phyloP scores from a whole-genome alignment of 2,113 vertebrate species.

The Paradoxurus hermaphroditus region DNA sequence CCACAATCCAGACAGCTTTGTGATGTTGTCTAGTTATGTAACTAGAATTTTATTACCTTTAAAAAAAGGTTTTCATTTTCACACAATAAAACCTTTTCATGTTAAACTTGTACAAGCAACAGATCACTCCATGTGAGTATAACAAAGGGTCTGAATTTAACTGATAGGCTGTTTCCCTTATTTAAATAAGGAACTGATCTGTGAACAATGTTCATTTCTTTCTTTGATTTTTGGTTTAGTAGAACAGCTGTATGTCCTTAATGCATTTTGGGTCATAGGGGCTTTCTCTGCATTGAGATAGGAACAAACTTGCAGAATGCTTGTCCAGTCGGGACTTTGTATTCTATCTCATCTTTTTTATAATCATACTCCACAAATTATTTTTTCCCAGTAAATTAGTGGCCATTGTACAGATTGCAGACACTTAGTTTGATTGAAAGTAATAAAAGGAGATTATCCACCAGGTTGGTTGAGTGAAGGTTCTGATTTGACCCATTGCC shows the following conservation, averaged over 20 bases:
- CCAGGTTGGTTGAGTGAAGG: conserved; percentile 76
- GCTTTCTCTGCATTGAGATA: conserved; percentile 64
- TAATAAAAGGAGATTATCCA: conserved; percentile 86
- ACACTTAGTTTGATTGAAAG: conserved; percentile 87
- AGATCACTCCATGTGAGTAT: conserved; percentile 52
- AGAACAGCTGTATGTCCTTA: conserved; percentile 45
- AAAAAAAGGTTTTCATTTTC: conserved; percentile 72
- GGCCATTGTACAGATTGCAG: conserved; percentile 80
- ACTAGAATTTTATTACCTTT: conserved; percentile 80
- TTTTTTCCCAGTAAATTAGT: conserved; percentile 81
- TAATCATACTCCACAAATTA: conserved; percentile 81
- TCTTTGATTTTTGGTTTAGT: conserved; percentile 43
- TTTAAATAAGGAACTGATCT: conserved; percentile 77
- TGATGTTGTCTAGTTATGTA: conserved; percentile 82
- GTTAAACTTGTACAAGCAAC: conserved; percentile 71
- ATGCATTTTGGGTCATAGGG: conserved; percentile 9
- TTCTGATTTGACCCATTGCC: conserved; percentile 86
- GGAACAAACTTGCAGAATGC: conserved; percentile 61
- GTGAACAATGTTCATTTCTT: conserved; percentile 48
- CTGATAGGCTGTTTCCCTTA: conserved; percentile 50
- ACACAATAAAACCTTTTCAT: conserved; percentile 71
- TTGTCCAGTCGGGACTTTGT: conserved; percentile 51
- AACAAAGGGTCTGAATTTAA: conserved; percentile 58
- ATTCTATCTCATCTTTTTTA: conserved; percentile 74
- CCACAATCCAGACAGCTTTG: conserved; percentile 77